A percentile compares a stretch with the other conserved stretches of the same genome.
Conservation (phyloP, 2,888 invertebrate species). For the Malthinus flaveolus region DNA sequence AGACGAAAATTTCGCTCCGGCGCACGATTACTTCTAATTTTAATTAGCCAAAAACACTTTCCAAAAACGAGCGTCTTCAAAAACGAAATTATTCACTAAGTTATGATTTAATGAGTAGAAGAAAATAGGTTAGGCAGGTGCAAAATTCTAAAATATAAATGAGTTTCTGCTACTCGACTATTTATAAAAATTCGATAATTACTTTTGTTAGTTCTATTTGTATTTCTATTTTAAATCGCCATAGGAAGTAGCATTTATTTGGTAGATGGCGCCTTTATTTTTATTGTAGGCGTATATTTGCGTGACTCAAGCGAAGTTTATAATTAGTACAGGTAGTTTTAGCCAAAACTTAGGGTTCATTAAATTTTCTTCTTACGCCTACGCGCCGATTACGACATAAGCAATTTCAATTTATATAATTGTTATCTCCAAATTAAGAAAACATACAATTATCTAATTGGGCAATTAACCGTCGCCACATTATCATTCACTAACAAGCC, state of each 20-base stretch:
- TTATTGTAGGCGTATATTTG: conserved; percentile 9
- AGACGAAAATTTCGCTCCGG: too few species aligned
- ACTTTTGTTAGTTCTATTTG: conserved; percentile 4
- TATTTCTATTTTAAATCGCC: conserved; percentile 5
- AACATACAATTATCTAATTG: neutral
- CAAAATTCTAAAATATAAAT: conserved; percentile 17
- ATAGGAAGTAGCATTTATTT: conserved; percentile 3
- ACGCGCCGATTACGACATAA: neutral
- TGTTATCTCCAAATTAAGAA: neutral
- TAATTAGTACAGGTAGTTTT: conserved; percentile 20
- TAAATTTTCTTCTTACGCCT: conserved; percentile 11
- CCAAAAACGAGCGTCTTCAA: too few species aligned
- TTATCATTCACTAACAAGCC: conserved; percentile 4
- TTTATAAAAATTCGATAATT: conserved; percentile 7
- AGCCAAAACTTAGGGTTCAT: conserved; percentile 15
- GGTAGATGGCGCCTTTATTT: conserved; percentile 12
- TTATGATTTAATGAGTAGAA: conserved; percentile 2
- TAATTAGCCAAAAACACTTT: too few species aligned
- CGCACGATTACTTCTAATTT: too few species aligned
- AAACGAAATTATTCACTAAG: too few species aligned
- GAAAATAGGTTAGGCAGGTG: conserved; percentile 23
- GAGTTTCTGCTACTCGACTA: neutral
- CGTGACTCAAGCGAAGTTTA: conserved; percentile 12
- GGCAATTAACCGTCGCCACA: conserved; percentile 7
- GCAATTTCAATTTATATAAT: neutral